Percentiles rank a stretch among this genome's conserved stretches.
Evolutionary conservation across 1,140 invertebrate species (phyloP).

Genomic region (Pachypsylla venusta): DNA sequence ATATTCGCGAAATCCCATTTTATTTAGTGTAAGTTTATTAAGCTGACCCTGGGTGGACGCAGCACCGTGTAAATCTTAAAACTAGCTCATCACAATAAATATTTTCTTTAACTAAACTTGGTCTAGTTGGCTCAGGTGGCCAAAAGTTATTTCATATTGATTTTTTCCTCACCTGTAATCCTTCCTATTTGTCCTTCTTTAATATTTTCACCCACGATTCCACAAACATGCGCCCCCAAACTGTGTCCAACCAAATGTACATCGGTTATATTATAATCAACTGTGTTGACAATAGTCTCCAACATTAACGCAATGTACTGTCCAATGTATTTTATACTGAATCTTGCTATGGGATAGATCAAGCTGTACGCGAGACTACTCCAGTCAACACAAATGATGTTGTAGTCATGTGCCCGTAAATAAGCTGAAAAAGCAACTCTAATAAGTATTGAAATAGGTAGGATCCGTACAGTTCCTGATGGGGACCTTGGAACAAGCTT

Average conservation of each 20-base stretch:
- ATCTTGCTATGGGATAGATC: conserved; percentile 40
- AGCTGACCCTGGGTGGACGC: too few species aligned
- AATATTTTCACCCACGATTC: conserved; percentile 47
- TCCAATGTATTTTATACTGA: conserved; percentile 31
- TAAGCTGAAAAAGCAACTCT: not conserved
- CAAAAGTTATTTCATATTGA: too few species aligned
- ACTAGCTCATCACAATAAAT: too few species aligned
- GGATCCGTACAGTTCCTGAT: too few species aligned
- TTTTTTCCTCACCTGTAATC: conserved; percentile 43
- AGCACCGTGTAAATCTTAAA: too few species aligned
- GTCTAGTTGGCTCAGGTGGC: too few species aligned
- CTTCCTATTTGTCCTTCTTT: conserved; percentile 37
- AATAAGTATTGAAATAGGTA: too few species aligned
- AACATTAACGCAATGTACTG: conserved; percentile 10
- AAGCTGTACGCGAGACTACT: conserved; percentile 27
- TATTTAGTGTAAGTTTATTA: too few species aligned
- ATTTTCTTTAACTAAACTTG: too few species aligned
- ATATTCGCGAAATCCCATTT: too few species aligned
- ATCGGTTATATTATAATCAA: conserved; percentile 28
- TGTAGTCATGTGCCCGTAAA: conserved; percentile 22
- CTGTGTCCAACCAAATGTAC: conserved; percentile 71
- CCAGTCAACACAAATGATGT: conserved; percentile 44
- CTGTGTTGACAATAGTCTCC: not conserved
- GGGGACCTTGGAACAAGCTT: too few species aligned
- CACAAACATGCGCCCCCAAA: conserved; percentile 68